These are phyloP conservation scores for Latrodectus geometricus DNA, from an alignment of 1,140 invertebrate species.

Conservation along the genomic window DNA sequence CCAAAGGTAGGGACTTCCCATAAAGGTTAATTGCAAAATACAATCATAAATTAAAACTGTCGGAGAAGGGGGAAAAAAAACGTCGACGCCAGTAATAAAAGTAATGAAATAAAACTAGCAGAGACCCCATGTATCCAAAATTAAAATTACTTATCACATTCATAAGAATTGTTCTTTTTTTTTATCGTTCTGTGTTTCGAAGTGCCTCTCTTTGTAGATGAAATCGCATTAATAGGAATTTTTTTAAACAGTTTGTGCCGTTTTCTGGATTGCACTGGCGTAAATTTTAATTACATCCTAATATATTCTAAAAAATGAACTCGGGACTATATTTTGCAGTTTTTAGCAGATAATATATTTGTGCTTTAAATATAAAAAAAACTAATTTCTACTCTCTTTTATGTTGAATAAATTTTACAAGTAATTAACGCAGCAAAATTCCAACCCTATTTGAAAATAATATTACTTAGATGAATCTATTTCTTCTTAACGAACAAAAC, in stretches of 20 bases:
- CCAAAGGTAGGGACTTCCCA: constrained; percentile 25
- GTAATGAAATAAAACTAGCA: neutral
- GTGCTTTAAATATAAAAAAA: no score
- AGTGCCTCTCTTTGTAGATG: neutral
- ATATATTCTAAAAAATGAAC: no score
- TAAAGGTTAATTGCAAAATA: constrained; percentile 56
- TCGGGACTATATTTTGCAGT: no score
- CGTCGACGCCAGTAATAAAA: neutral
- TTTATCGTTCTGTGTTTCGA: neutral
- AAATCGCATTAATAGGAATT: neutral
- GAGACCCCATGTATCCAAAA: neutral
- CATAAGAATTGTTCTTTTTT: constrained; percentile 37
- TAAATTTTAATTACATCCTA: constrained; percentile 8
- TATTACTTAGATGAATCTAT: neutral
- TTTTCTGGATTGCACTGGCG: constrained; percentile 14
- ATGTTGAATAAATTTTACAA: no score
- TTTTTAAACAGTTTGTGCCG: neutral
- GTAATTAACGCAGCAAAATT: no score
- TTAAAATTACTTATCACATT: constrained; percentile 58
- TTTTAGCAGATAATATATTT: no score
- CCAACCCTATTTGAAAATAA: no score
- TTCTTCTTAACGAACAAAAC: neutral
- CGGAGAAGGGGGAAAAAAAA: constrained; percentile 11
- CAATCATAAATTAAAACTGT: constrained; percentile 57
- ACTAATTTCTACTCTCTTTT: no score